Base-by-base conservation (phyloP, 1,140 invertebrate genomes). In the Bombus polaris region DNA sequence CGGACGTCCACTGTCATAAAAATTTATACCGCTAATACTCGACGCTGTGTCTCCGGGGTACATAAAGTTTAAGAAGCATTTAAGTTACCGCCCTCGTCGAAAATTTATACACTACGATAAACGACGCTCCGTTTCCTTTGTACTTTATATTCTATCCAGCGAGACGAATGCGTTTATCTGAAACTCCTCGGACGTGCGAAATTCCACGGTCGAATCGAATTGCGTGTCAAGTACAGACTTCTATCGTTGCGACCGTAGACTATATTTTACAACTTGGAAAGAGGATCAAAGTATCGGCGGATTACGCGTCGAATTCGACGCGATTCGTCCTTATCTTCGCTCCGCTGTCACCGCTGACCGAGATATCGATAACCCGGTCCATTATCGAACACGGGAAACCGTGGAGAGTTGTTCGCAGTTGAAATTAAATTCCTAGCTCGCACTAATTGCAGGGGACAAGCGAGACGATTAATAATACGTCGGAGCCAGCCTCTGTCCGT, bases 381-480 rank as follows among this genome's bases (percentile, higher is more conserved):
- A 65, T 89, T 70, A 72, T 65, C 79, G 72, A 25, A 62, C 62
- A 66, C 25, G 37, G 25, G 53, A 68, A 77, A 42, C 25, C 47
- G 74, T 28, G 32, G 37, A 39, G 84, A 81, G 53, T 87, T 37
- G 68, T 39, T 65, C 74, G 37, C 77, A 18, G 66, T 57, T 74
- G 59, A 89, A 90, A 90, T 90, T 81, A 90, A 90, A 90, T 90
- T 90, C 89, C 89, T 53, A 35, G 35, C 84, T 74, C 59, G 62
- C 77, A 47, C 81, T 89, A 90, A 89, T 90, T 87, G 88, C 68
- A 25, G 66, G 39, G 76, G 76, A 80, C 77, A 39, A 80, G 15
- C 62, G 25, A 47, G 32, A 74, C 81, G 81, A 89, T 89, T 90
- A 90, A 90, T 90, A 90, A 90, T 90, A 84, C 88, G n/a, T 53